Evolutionary conservation across 2,113 vertebrate species (phyloP).

Genomic region (Antechinus stuartii): DNA sequence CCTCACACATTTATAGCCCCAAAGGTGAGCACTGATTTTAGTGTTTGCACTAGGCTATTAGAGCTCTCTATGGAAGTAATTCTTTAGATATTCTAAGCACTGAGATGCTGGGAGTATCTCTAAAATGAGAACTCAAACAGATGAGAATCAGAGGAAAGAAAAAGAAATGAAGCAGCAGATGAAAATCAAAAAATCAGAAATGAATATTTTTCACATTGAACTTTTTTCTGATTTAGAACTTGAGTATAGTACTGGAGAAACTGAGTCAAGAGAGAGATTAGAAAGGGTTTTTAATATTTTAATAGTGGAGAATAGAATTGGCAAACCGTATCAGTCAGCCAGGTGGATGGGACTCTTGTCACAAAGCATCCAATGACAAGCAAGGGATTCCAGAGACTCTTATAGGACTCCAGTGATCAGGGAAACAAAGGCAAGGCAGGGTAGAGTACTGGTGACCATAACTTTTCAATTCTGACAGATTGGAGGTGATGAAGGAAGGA

Average conservation of each 20-base stretch:
- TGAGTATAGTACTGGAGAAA: not conserved
- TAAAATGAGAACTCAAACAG: not conserved
- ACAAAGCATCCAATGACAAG: no score
- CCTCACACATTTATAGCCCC: not conserved
- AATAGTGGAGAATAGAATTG: no score
- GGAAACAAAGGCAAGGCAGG: no score
- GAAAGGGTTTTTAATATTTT: no score
- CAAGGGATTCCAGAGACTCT: no score
- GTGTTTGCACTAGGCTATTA: not conserved
- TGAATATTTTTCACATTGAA: not conserved
- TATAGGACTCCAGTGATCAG: no score
- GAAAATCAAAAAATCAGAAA: not conserved
- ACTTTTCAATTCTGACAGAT: no score
- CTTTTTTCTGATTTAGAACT: not conserved
- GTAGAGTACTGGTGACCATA: no score
- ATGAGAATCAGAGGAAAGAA: not conserved
- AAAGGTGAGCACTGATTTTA: not conserved
- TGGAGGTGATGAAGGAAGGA: no score
- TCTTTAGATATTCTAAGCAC: not conserved
- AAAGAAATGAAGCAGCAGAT: not conserved
- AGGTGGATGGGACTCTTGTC: no score
- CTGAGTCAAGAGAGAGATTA: no score
- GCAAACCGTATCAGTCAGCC: no score
- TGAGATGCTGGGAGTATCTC: not conserved
- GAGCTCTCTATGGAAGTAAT: not conserved